Base-by-base conservation (phyloP, 2,113 vertebrate genomes). In the Nannospalax galili region DNA sequence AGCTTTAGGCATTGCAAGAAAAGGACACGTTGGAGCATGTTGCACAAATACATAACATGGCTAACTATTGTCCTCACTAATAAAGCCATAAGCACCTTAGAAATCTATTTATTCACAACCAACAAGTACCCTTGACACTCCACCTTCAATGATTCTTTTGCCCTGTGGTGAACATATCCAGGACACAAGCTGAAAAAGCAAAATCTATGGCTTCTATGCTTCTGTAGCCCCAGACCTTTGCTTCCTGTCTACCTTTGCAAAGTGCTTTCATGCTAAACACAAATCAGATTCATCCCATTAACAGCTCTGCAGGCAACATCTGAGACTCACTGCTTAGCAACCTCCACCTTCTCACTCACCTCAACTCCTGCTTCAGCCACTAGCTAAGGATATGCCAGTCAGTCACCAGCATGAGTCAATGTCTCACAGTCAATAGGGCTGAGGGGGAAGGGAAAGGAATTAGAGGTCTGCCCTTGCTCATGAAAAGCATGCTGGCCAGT, bases 161-260 rank as follows among this genome's bases (percentile, higher is more conserved):
- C 62, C 45, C 80, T 67, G 32, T 72, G 65, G 64, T 81, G 37
- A 94, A 77, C 37, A 87, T 85, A 94, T 48, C 40, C 17, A 96
- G 64, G n/a, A 92, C 48, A 88, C 48, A 93, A 96, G 52, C 65
- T 96, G 26, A 56, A 91, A 94, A 95, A 96, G 72, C 35, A 88
- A 90, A 91, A 92, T 75, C 80, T 93, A 35, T 75, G 12, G n/a
- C 69, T 93, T 90, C 30, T 45, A 45, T 84, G 74, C 15, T 14
- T 90, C 62, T 91, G 67, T 52, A 77, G 88, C 67, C 77, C 84
- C 81, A 93, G 81, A 96, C 58, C 62, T 92, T 93, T 90, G 45
- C 48, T 67, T 94, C 45, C 73, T n/a, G n/a, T 64, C 82, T 84
- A 94, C 62, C 37, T 92, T 88, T 95, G 80, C 74, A 85, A 97